Conservation (phyloP, 2,797 vertebrate species). For the Rallus crepitans region DNA sequence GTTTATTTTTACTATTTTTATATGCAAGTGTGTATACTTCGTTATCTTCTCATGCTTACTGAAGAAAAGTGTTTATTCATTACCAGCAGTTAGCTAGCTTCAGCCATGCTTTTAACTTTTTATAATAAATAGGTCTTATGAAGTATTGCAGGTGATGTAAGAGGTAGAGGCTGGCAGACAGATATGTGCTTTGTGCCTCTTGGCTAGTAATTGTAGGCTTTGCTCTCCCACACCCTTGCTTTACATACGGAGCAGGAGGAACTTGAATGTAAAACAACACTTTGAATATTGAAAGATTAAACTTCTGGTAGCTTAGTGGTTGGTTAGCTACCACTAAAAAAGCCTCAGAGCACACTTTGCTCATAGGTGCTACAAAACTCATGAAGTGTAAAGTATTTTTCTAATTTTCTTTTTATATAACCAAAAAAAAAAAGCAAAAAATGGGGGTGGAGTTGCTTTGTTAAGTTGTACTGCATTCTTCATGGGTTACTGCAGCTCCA, state of each 20-base stretch:
- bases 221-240: not conserved
- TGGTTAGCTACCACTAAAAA: not conserved
- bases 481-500: not conserved
- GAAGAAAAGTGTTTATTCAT: not conserved
- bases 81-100: not conserved
- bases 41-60: not conserved
- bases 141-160: not conserved
- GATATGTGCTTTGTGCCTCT: not conserved
- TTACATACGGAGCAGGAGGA: not conserved
- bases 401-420: not conserved
- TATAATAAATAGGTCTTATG: not conserved
- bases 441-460: not conserved
- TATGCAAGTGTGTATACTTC: not conserved
- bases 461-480: not conserved
- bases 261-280: not conserved
- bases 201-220: not conserved
- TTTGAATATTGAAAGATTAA: not conserved
- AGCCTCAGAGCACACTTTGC: not conserved
- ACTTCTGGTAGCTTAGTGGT: not conserved
- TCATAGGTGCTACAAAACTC: not conserved
- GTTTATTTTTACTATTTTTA: not conserved
- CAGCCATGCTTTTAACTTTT: not conserved
- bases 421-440: not conserved
- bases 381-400: constrained; percentile 19
- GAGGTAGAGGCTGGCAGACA: not conserved